Evolutionary conservation across 1,140 invertebrate species (phyloP).

Genomic region (Asobara japonica): DNA sequence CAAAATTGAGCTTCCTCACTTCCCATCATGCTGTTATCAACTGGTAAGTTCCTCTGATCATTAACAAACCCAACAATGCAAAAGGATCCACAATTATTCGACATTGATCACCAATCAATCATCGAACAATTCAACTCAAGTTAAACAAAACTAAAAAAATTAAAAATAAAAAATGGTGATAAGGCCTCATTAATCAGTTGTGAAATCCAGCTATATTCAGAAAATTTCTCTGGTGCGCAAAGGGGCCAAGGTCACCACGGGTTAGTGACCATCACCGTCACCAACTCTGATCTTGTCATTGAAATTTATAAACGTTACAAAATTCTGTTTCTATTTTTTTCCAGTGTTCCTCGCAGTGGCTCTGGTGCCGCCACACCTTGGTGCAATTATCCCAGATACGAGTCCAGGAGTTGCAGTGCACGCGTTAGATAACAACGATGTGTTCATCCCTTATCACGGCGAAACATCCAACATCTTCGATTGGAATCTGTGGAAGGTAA

Average conservation of each 20-base stretch:
- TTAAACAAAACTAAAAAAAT: too few relatives aligned
- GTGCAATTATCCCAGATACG: neutral
- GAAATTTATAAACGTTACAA: too few relatives aligned
- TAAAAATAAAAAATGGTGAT: neutral
- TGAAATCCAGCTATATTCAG: neutral
- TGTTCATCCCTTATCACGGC: slow-evolving; percentile 68
- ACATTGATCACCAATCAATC: too few relatives aligned
- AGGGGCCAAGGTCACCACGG: neutral
- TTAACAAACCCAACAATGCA: too few relatives aligned
- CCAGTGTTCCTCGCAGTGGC: neutral
- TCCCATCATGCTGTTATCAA: neutral
- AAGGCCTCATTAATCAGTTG: neutral
- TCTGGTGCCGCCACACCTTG: neutral
- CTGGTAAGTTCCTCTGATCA: neutral
- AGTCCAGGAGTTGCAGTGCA: neutral
- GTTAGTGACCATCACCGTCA: neutral
- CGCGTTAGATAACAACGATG: slow-evolving; percentile 59
- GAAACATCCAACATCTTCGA: slow-evolving; percentile 70
- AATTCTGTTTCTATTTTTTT: neutral
- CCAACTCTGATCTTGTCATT: neutral
- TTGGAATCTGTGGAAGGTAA: slow-evolving; percentile 70
- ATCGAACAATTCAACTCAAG: too few relatives aligned
- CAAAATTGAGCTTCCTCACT: neutral
- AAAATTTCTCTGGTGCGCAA: neutral
- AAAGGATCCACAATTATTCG: too few relatives aligned